Evolutionary conservation across 2,113 vertebrate species (phyloP).

Genomic region (Cavia aperea): DNA sequence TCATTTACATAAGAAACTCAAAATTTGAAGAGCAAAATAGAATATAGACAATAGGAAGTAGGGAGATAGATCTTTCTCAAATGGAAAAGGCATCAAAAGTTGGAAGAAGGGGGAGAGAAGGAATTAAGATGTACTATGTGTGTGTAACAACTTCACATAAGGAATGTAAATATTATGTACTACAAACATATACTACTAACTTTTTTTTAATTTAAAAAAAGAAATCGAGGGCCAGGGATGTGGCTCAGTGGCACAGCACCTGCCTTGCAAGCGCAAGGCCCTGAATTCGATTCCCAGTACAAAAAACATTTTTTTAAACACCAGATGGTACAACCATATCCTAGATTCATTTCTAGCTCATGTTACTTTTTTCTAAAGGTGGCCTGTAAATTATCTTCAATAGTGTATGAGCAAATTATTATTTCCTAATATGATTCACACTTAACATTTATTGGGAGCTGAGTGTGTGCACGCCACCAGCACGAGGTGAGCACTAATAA

Average conservation of each 20-base stretch:
- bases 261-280: no score
- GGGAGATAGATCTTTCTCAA: neutral
- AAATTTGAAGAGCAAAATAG: neutral
- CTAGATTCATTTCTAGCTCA: neutral
- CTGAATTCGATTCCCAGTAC: no score
- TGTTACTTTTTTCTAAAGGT: neutral
- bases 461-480: neutral
- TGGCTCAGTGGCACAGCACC: no score
- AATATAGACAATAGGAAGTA: neutral
- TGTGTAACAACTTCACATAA: neutral
- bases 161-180: neutral
- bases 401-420: neutral
- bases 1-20: neutral
- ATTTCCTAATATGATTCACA: neutral
- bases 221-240: neutral
- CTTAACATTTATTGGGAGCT: neutral
- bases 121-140: neutral
- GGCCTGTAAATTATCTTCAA: neutral
- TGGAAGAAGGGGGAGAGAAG: neutral
- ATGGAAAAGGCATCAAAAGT: neutral
- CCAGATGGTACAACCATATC: neutral
- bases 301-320: neutral
- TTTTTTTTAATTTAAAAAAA: neutral
- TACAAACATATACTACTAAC: neutral
- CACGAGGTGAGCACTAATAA: neutral